Evolutionary conservation across 2,888 invertebrate species (phyloP).

Genomic region (Drosophila tripunctata): DNA sequence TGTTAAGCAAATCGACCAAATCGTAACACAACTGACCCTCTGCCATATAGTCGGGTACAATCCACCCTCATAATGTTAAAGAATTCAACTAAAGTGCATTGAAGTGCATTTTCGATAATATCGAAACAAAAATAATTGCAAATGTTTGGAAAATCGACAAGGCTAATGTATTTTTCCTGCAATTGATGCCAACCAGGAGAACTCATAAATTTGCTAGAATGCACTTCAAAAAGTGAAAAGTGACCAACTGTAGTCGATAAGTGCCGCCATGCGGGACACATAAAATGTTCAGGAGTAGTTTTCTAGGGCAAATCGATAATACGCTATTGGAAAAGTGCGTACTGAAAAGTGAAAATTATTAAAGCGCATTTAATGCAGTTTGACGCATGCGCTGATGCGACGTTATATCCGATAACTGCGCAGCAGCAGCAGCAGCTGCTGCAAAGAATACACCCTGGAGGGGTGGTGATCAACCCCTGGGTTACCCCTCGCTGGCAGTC

Average conservation of each 20-base stretch:
- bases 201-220: constrained; percentile 53
- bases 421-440: constrained; percentile 71
- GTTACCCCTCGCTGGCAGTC: constrained; percentile 3
- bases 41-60: constrained; percentile 16
- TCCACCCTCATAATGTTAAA: constrained; percentile 31
- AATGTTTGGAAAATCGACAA: constrained; percentile 57
- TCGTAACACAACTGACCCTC: constrained; percentile 39
- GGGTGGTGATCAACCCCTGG: constrained; percentile 8
- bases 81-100: constrained; percentile 8
- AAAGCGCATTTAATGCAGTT: constrained; percentile 62
- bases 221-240: constrained; percentile 52
- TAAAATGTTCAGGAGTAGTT: constrained; percentile 34
- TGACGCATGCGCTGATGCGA: constrained; percentile 64
- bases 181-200: constrained; percentile 29
- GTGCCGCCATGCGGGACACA: constrained; percentile 53
- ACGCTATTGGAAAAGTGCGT: constrained; percentile 49
- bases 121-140: constrained; percentile 57
- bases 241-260: constrained; percentile 43
- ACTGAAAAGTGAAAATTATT: constrained; percentile 70
- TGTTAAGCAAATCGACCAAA: constrained; percentile 59
- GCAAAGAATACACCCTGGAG: constrained; percentile 40
- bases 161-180: constrained; percentile 51
- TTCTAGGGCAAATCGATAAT: constrained; percentile 18
- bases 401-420: constrained; percentile 52
- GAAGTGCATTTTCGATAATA: constrained; percentile 19